phyloP scores from a whole-genome alignment of 2,113 vertebrate genomes.

The Uria aalge region DNA sequence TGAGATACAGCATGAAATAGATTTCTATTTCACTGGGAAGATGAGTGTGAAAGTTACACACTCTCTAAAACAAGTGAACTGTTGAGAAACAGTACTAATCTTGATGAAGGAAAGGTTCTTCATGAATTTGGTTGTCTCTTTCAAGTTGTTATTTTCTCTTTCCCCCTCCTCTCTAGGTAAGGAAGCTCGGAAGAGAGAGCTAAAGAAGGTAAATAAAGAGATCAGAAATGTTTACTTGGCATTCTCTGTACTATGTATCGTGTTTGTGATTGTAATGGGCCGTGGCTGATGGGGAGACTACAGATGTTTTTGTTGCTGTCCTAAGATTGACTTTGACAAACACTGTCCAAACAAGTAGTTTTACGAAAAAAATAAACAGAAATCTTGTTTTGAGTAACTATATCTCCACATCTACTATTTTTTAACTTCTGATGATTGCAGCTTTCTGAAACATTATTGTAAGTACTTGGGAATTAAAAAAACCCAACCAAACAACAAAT shows the following conservation, averaged over 20 bases:
- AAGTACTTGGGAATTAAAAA: neutral
- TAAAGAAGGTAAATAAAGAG: slow-evolving; percentile 88
- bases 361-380: neutral
- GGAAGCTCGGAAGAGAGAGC: slow-evolving; percentile 95
- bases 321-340: neutral
- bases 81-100: neutral
- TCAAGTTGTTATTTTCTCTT: neutral
- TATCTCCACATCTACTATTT: neutral
- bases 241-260: neutral
- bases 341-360: neutral
- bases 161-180: slow-evolving; percentile 81
- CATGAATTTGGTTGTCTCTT: neutral
- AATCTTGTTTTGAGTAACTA: neutral
- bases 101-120: neutral
- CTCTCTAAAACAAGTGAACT: neutral
- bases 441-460: neutral
- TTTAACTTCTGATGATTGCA: neutral
- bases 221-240: neutral
- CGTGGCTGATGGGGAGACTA: neutral
- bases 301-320: neutral
- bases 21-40: neutral
- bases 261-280: neutral
- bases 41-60: neutral
- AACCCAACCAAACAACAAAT: neutral
- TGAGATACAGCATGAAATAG: too few species aligned